A percentile compares a stretch with the other conserved stretches of the same genome.
Evolutionary conservation across 2,113 vertebrate genomes (phyloP).

Genomic region (Mionectes macconnelli): DNA sequence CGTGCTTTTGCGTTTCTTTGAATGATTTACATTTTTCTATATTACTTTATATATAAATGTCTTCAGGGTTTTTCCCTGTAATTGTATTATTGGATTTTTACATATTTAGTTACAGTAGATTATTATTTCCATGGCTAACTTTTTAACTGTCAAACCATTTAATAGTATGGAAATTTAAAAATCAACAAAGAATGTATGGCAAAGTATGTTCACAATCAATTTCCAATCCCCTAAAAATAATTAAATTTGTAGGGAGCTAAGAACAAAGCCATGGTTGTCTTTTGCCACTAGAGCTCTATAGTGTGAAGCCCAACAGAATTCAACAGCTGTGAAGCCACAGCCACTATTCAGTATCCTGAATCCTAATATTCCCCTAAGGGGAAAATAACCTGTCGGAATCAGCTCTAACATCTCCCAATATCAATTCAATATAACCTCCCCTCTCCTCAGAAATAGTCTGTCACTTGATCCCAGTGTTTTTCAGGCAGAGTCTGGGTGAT

Average conservation of each 20-base stretch:
- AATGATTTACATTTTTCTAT: background rate
- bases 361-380: background rate
- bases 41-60: background rate
- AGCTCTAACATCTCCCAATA: background rate
- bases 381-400: background rate
- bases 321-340: conserved; percentile 10
- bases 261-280: conserved; percentile 24
- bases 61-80: background rate
- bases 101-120: conserved; percentile 16
- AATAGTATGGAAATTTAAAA: background rate
- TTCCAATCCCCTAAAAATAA: background rate
- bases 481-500: background rate
- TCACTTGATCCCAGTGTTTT: background rate
- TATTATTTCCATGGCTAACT: background rate
- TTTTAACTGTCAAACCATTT: background rate
- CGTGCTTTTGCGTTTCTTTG: background rate
- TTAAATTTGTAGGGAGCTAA: background rate
- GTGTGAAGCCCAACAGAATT: background rate
- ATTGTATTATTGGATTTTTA: conserved; percentile 12
- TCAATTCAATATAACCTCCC: background rate
- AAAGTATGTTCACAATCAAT: background rate
- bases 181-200: background rate
- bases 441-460: background rate
- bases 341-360: background rate
- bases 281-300: background rate